Evolutionary conservation across 2,113 vertebrate genomes (phyloP), one percentile per base, ranked within the genome.

Genomic region (Euleptes europaea): DNA sequence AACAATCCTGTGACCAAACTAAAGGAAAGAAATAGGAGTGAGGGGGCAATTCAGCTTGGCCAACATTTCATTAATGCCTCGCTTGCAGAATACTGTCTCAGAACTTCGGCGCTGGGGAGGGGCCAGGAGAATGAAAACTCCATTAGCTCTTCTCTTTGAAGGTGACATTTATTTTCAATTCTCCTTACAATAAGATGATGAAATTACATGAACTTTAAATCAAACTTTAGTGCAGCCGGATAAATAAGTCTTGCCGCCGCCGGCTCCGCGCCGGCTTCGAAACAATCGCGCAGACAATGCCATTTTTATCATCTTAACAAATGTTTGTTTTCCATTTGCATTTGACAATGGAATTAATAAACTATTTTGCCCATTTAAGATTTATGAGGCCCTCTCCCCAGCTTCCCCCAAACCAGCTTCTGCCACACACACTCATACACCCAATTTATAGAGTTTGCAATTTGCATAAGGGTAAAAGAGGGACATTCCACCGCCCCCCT

Each of bases 261-360:
- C 81, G 78, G 78, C 81, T 21, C 54, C 23, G 40, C 74, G 63
- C 73, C 8, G n/a, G 42, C 28, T 11, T 82, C 74, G 11, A 79
- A 92, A 72, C 31, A 86, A 83, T 67, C 51, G 15, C 3, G 11
- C 69, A 82, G 40, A 85, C 21, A 35, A 84, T 54, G 74, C 84
- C 57, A 33, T 69, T 90, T 57, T 88, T 74, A 93, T 91, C 90
- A 85, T 31, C 85, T 82, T 92, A 88, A 90, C 90, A 86, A 92
- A 92, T 60, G 89, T 92, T 94, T 95, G 92, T 90, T 95, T 95
- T 88, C 90, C 88, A 85, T 93, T 93, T 87, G 86, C 92, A 89
- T 90, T 86, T 83, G 74, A 92, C 94, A 94, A 90, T 63, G 73
- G 90, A 88, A 84, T 90, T 92, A 90, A 93, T 90, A 88, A 93